phyloP scores from a whole-genome alignment of 2,797 vertebrate species.

The Fratercula arctica region DNA sequence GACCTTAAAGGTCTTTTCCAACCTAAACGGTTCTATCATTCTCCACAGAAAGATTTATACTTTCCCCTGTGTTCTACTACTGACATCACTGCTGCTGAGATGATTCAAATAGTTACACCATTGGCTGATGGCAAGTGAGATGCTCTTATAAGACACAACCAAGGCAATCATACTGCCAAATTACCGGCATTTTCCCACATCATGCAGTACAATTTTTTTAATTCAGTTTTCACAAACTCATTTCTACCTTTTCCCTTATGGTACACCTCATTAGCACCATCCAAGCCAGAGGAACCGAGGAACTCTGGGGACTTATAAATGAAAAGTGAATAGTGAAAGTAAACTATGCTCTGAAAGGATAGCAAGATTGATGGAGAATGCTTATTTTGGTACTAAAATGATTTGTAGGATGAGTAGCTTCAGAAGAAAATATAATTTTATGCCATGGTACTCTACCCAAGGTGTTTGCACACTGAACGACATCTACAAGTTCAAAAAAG shows the following conservation, averaged over 20 bases:
- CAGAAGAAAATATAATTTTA: constrained; percentile 11
- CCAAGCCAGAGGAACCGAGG: neutral
- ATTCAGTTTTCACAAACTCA: neutral
- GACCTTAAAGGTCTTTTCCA: neutral
- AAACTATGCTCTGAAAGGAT: neutral
- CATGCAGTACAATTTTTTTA: neutral
- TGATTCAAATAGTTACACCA: neutral
- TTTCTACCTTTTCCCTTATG: neutral
- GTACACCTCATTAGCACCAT: neutral
- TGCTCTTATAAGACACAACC: neutral
- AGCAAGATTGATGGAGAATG: neutral
- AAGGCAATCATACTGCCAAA: neutral
- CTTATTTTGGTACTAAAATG: neutral
- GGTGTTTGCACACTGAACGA: neutral
- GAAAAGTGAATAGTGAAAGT: neutral
- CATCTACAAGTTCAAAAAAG: neutral
- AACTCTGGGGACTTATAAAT: neutral
- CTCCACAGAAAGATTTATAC: neutral
- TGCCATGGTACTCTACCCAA: neutral
- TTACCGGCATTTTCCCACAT: neutral
- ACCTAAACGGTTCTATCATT: neutral
- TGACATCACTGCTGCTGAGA: neutral
- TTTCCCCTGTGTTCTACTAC: neutral
- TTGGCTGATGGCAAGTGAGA: neutral
- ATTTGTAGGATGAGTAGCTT: neutral